Evolutionary conservation across 2,888 invertebrate species (phyloP).

Genomic region (Phasia obesa): DNA sequence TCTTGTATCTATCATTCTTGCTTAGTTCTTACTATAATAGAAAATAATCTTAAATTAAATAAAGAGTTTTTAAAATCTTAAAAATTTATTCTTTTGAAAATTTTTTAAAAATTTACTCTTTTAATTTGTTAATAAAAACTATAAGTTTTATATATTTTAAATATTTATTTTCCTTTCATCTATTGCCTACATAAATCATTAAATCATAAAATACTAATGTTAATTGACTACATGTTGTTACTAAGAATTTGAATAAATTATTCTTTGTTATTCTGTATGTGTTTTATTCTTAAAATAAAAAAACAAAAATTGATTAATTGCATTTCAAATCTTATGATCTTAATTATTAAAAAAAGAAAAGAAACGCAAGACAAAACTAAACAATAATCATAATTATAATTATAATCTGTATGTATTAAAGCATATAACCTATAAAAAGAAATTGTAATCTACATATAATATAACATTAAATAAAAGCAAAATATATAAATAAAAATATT

Average conservation of each 20-base stretch:
- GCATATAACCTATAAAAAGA: slow-evolving; percentile 48
- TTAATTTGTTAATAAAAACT: background rate
- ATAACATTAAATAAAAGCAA: slow-evolving; percentile 51
- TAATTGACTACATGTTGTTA: slow-evolving; percentile 66
- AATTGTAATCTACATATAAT: slow-evolving; percentile 64
- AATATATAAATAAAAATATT: slow-evolving; percentile 5
- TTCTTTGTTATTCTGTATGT: slow-evolving; percentile 66
- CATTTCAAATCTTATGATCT: slow-evolving; percentile 65
- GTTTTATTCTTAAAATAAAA: slow-evolving; percentile 42
- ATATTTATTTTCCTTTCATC: background rate
- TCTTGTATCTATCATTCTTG: too few relatives aligned
- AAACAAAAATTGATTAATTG: slow-evolving; percentile 48
- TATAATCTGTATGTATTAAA: slow-evolving; percentile 64
- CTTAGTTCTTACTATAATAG: too few relatives aligned
- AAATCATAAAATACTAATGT: slow-evolving; percentile 44
- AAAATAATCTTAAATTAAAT: too few relatives aligned
- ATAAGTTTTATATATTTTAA: background rate
- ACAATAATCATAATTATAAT: slow-evolving; percentile 24
- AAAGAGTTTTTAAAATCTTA: too few relatives aligned
- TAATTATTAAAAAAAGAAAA: slow-evolving; percentile 26
- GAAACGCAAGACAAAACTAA: background rate
- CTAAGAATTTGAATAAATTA: slow-evolving; percentile 54
- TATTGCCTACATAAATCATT: slow-evolving; percentile 10
- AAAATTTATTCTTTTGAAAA: too few relatives aligned
- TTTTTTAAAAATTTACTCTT: background rate